These are phyloP conservation scores for Agrotis segetum DNA, from an alignment of 2,888 invertebrate species.

Conservation along the genomic window DNA sequence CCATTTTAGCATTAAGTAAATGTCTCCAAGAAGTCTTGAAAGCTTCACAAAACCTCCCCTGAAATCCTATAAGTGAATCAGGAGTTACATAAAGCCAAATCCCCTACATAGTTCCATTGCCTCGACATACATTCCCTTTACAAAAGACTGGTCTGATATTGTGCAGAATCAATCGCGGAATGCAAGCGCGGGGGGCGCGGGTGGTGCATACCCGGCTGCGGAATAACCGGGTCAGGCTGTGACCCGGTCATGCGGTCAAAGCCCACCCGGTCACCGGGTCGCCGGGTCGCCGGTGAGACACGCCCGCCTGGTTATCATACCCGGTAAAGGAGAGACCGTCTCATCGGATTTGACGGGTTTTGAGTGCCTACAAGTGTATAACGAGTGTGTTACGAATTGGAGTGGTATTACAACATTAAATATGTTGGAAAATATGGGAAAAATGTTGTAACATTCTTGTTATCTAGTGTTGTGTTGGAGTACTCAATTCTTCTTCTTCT, in stretches of 20 bases:
- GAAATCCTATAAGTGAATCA: conserved; percentile 7
- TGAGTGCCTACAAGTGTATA: conserved; percentile 65
- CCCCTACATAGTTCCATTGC: conserved; percentile 33
- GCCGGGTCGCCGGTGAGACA: conserved; percentile 64
- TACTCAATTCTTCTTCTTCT: background rate
- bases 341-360: conserved; percentile 68
- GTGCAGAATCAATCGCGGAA: conserved; percentile 79
- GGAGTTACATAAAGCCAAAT: conserved; percentile 31
- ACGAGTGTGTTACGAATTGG: conserved; percentile 39
- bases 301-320: conserved; percentile 62
- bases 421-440: conserved; percentile 16
- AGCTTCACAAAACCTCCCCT: conserved; percentile 2
- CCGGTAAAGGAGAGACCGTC: conserved; percentile 53
- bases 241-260: conserved; percentile 84
- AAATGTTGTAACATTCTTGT: conserved; percentile 6
- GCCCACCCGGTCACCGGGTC: conserved; percentile 70
- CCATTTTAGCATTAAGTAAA: no score
- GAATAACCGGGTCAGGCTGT: conserved; percentile 80
- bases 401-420: conserved; percentile 31
- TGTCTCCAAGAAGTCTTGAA: conserved; percentile 17
- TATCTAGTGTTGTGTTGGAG: background rate
- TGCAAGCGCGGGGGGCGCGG: conserved; percentile 72
- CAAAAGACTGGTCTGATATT: conserved; percentile 62
- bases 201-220: conserved; percentile 73
- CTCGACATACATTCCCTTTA: conserved; percentile 56